phyloP scores from a whole-genome alignment of 2,797 vertebrate species.

The Eulemur albifrons region DNA sequence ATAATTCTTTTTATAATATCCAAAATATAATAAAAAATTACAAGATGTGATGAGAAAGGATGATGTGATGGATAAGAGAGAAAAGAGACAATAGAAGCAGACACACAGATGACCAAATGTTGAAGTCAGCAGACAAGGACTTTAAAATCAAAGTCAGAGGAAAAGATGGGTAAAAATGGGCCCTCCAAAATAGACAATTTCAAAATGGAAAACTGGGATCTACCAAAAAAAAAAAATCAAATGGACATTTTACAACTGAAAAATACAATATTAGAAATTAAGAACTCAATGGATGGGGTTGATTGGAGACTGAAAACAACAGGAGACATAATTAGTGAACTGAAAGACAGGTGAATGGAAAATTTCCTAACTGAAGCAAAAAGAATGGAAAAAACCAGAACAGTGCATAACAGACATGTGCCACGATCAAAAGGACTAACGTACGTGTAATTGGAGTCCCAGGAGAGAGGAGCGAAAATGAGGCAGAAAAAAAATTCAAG shows the following conservation, averaged over 20 bases:
- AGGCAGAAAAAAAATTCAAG: neutral
- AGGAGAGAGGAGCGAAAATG: neutral
- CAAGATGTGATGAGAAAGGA: neutral
- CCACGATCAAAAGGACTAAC: neutral
- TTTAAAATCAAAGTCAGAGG: neutral
- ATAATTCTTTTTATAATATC: neutral
- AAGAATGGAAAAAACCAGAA: neutral
- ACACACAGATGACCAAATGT: neutral
- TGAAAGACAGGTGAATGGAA: neutral
- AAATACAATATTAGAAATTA: neutral
- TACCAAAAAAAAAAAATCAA: neutral
- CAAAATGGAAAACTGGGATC: neutral
- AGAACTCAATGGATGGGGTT: neutral
- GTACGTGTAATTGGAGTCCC: neutral
- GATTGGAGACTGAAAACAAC: neutral
- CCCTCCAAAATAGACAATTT: neutral
- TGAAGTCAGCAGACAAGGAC: neutral
- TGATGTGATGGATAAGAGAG: neutral
- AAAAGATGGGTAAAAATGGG: neutral
- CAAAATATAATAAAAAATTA: neutral
- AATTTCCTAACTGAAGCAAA: neutral
- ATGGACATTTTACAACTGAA: neutral
- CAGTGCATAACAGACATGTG: fast-evolving
- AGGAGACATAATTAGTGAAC: neutral
- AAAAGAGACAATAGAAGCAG: neutral